Conservation (phyloP, 2,797 vertebrate genomes). For the Ceyx erithaca region DNA sequence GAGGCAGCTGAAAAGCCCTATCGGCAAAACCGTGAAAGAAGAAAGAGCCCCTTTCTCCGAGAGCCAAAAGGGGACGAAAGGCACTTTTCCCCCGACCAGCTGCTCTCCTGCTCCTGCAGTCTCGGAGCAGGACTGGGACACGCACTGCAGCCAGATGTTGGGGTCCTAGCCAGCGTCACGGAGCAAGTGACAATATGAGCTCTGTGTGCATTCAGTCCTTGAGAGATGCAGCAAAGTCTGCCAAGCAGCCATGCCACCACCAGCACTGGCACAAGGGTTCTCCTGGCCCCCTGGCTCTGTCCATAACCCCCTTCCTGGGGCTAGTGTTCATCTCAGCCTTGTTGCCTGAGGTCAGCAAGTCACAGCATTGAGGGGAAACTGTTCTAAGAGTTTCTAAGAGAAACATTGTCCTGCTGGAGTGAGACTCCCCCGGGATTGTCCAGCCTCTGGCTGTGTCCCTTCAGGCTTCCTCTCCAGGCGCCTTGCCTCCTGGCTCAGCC, state of each 20-base stretch:
- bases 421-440: neutral
- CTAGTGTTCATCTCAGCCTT: fast-evolving
- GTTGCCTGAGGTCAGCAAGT: neutral
- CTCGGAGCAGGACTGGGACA: neutral
- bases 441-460: neutral
- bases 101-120: conserved; percentile 24
- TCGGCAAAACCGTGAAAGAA: neutral
- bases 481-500: neutral
- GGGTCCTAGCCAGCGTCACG: neutral
- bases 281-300: neutral
- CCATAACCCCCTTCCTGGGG: neutral
- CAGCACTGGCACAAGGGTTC: neutral
- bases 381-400: neutral
- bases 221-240: neutral
- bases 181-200: conserved; percentile 43
- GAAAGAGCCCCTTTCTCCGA: conserved; percentile 47
- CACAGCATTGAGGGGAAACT: fast-evolving
- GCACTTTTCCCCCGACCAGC: conserved; percentile 48
- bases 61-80: conserved; percentile 30
- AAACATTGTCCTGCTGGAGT: neutral
- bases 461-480: conserved; percentile 24
- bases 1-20: conserved; percentile 60
- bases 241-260: neutral
- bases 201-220: neutral
- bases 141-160: conserved; percentile 62